Percentiles rank a stretch among this genome's conserved stretches.
Evolutionary conservation across 2,113 vertebrate genomes (phyloP).

Genomic region (Mola mola): DNA sequence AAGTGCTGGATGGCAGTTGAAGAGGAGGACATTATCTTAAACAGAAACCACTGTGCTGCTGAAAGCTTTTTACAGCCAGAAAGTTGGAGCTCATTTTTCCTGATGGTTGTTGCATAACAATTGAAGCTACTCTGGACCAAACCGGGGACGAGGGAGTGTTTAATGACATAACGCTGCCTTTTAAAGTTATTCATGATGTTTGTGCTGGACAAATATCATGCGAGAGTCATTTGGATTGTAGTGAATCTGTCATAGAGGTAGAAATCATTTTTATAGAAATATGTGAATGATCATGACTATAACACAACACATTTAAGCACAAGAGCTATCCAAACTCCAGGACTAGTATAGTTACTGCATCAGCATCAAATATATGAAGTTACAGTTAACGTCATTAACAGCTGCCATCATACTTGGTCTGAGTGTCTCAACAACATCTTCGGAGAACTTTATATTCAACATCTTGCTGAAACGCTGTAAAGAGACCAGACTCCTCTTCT

Average conservation of each 20-base stretch:
- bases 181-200: slow-evolving; percentile 52
- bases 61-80: slow-evolving; percentile 31
- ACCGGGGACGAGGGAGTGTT: slow-evolving; percentile 28
- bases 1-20: too few relatives aligned
- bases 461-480: not conserved
- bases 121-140: slow-evolving; percentile 26
- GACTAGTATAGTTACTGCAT: slow-evolving; percentile 6
- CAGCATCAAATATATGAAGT: slow-evolving; percentile 8
- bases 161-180: slow-evolving; percentile 46
- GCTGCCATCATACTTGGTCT: slow-evolving; percentile 34
- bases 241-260: slow-evolving; percentile 30
- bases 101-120: slow-evolving; percentile 37
- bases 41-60: slow-evolving; percentile 20
- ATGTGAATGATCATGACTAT: too few relatives aligned
- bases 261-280: slow-evolving; percentile 25
- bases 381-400: slow-evolving; percentile 26
- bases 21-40: slow-evolving; percentile 1
- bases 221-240: slow-evolving; percentile 29
- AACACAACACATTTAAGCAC: too few relatives aligned
- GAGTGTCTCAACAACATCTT: slow-evolving; percentile 6
- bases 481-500: not conserved
- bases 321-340: not conserved
- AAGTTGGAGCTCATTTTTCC: slow-evolving; percentile 16
- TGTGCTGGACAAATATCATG: slow-evolving; percentile 44
- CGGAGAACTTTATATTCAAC: slow-evolving; percentile 32